Conservation (phyloP, 2,797 vertebrate species). For the Oreortyx pictus region DNA sequence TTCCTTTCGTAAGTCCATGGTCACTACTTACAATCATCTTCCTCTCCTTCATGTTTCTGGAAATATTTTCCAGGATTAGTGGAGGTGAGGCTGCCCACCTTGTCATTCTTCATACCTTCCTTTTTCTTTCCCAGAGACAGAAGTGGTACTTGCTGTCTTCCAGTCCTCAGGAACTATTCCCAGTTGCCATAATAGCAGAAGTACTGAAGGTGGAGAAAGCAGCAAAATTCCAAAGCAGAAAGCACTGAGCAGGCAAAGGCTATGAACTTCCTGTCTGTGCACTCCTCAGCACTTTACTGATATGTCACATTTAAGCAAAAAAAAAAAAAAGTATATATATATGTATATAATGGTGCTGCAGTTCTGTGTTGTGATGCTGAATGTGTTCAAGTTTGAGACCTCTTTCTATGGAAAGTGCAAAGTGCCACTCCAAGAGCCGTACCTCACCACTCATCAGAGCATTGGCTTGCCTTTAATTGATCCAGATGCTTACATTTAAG, state of each 20-base stretch:
- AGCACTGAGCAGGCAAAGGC: background rate
- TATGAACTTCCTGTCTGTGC: background rate
- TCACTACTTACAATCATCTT: background rate
- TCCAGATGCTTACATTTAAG: background rate
- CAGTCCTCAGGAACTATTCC: background rate
- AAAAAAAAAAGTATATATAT: background rate
- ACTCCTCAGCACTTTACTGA: background rate
- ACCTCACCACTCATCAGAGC: background rate
- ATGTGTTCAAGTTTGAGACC: background rate
- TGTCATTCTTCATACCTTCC: background rate
- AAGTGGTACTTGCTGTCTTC: background rate
- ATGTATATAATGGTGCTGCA: background rate
- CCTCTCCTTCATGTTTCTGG: background rate
- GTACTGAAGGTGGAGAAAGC: fast-evolving
- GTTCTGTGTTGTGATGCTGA: background rate
- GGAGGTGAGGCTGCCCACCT: background rate
- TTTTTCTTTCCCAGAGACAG: background rate
- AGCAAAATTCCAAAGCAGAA: background rate
- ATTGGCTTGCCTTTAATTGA: background rate
- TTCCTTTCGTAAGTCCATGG: background rate
- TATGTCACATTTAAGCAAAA: background rate
- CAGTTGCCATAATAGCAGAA: background rate
- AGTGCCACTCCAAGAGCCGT: background rate
- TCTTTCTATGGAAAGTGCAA: background rate
- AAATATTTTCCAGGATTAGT: background rate